These are phyloP conservation scores for Brachionus rotundiformis DNA, from an alignment of 1,140 invertebrate genomes.

Conservation along the genomic window DNA sequence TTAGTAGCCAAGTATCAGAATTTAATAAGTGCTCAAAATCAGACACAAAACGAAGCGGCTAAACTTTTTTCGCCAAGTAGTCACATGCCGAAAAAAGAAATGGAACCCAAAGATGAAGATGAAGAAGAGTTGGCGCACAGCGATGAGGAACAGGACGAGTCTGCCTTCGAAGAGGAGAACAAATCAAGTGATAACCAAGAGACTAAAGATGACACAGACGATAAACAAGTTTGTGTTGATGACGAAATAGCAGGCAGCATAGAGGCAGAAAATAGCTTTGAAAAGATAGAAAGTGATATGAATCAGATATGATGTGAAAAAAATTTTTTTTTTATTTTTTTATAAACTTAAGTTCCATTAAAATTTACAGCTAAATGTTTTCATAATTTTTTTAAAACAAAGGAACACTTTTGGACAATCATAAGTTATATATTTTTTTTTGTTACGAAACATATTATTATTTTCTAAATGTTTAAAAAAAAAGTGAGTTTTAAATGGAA, in stretches of 20 bases:
- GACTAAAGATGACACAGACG: neutral
- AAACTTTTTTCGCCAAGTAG: neutral
- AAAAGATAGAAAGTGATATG: neutral
- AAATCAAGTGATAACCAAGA: neutral
- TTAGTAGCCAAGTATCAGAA: slow-evolving; percentile 43
- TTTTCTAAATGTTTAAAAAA: slow-evolving; percentile 26
- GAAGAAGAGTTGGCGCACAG: neutral
- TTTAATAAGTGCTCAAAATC: slow-evolving; percentile 29
- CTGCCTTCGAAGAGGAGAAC: neutral
- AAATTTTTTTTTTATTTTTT: neutral
- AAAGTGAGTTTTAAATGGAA: slow-evolving; percentile 33
- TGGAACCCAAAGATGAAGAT: neutral
- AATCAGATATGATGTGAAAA: neutral
- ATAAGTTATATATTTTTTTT: slow-evolving; percentile 23
- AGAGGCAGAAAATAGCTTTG: neutral
- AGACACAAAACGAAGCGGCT: neutral
- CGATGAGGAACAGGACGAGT: neutral
- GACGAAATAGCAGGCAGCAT: too few species aligned
- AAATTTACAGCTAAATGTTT: neutral
- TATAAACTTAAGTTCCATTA: neutral
- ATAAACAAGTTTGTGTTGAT: neutral
- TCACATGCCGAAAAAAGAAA: neutral
- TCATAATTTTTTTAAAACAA: neutral
- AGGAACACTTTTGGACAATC: neutral
- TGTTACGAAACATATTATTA: neutral